phyloP scores from a whole-genome alignment of 2,888 invertebrate genomes.

The Griposia aprilina region DNA sequence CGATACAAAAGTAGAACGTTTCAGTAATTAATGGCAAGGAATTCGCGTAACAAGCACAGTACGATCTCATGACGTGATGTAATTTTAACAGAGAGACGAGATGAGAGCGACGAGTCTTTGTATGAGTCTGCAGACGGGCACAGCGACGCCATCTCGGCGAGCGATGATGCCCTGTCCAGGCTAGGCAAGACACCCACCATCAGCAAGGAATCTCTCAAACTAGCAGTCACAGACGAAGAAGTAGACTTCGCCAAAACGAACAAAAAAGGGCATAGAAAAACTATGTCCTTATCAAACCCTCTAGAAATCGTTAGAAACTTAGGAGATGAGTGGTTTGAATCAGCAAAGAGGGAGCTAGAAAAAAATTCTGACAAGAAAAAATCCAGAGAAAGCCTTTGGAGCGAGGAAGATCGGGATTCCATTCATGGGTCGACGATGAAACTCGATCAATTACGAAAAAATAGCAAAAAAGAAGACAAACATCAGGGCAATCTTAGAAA shows the following conservation, averaged over 20 bases:
- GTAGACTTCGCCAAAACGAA: conserved; percentile 74
- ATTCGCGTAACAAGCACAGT: conserved; percentile 51
- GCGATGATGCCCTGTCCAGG: conserved; percentile 84
- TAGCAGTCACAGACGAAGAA: conserved; percentile 88
- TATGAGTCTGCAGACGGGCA: conserved; percentile 89
- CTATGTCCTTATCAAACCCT: conserved; percentile 88
- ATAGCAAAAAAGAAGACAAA: conserved; percentile 86
- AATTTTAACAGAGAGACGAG: conserved; percentile 84
- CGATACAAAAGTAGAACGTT: conserved; percentile 45
- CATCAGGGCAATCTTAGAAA: conserved; percentile 79
- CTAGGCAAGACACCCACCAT: conserved; percentile 85
- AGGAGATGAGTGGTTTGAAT: conserved; percentile 88
- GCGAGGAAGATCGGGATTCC: conserved; percentile 87
- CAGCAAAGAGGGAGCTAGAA: conserved; percentile 82
- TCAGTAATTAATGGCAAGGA: conserved; percentile 73
- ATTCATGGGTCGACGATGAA: conserved; percentile 83
- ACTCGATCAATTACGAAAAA: conserved; percentile 83
- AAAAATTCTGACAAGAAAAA: conserved; percentile 86
- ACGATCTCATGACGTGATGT: conserved; percentile 57
- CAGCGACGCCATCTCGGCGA: conserved; percentile 86
- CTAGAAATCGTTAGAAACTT: conserved; percentile 86
- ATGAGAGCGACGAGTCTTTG: conserved; percentile 88
- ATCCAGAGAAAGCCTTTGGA: conserved; percentile 88
- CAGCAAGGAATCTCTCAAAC: conserved; percentile 87
- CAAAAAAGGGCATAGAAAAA: conserved; percentile 87